These are phyloP conservation scores for Dolichallabes microphthalmus DNA, from an alignment of 2,113 vertebrate species.

Conservation along the genomic window DNA sequence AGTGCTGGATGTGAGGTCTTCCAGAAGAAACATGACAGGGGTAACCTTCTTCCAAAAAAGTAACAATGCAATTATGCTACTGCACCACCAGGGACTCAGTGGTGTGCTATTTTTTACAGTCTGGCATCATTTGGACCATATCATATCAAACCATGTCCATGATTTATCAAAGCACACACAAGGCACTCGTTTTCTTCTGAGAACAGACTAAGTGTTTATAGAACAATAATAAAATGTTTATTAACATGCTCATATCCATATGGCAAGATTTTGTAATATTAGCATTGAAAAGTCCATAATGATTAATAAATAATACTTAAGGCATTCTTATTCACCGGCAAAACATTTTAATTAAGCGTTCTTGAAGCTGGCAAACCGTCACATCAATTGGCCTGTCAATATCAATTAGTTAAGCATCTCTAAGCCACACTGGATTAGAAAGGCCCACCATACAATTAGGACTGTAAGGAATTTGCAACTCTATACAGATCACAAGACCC, in stretches of 20 bases:
- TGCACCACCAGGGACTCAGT: neutral
- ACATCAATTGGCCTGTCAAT: neutral
- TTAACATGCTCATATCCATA: neutral
- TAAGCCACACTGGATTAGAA: constrained; percentile 19
- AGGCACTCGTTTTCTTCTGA: neutral
- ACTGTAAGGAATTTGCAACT: constrained; percentile 1
- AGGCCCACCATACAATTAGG: constrained; percentile 21
- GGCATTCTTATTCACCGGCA: neutral
- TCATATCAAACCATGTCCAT: neutral
- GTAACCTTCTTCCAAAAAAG: neutral
- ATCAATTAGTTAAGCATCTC: constrained; percentile 14
- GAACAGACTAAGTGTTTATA: neutral
- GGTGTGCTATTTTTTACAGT: too few relatives aligned
- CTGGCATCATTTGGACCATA: neutral
- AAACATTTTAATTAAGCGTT: constrained; percentile 1
- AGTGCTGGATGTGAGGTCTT: neutral
- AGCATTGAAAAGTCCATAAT: neutral
- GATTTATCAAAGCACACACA: neutral
- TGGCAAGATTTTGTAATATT: neutral
- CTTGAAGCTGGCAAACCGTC: neutral
- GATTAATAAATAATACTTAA: neutral
- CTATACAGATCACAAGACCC: constrained; percentile 25
- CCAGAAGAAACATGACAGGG: neutral
- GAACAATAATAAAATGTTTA: neutral
- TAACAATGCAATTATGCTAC: neutral